Percentiles rank a stretch among this genome's conserved stretches.
Evolutionary conservation across 2,888 invertebrate species (phyloP).

Genomic region (Platynereis dumerilii): DNA sequence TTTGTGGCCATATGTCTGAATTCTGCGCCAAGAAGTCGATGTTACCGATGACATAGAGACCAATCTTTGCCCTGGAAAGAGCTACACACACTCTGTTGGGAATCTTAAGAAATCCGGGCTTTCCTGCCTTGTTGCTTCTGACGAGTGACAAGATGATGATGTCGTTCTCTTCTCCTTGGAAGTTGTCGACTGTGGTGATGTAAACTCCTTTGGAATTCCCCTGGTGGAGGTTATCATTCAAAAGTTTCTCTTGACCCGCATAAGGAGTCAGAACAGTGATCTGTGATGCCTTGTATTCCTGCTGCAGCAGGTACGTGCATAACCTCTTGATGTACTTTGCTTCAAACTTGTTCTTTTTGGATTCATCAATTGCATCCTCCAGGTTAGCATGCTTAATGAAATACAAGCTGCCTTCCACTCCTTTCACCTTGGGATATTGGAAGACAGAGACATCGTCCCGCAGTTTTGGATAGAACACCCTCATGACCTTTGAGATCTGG

Average conservation of each 20-base stretch:
- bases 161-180: conserved; percentile 62
- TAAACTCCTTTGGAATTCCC: conserved; percentile 42
- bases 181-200: conserved; percentile 53
- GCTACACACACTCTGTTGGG: conserved; percentile 59
- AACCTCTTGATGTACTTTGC: conserved; percentile 49
- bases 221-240: conserved; percentile 48
- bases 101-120: conserved; percentile 56
- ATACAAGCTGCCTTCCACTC: conserved; percentile 49
- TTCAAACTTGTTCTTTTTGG: conserved; percentile 55
- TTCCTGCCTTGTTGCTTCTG: conserved; percentile 49
- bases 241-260: conserved; percentile 49
- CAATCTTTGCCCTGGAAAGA: conserved; percentile 58
- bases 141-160: too few species aligned
- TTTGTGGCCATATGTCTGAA: conserved; percentile 27
- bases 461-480: conserved; percentile 52
- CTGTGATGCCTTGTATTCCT: conserved; percentile 49
- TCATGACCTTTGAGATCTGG: conserved; percentile 51
- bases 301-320: conserved; percentile 52
- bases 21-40: conserved; percentile 37
- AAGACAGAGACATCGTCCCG: conserved; percentile 46
- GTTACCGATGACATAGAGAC: conserved; percentile 60
- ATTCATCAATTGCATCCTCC: conserved; percentile 48
- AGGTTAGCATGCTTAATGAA: conserved; percentile 50
- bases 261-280: conserved; percentile 61
- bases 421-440: conserved; percentile 44